phyloP scores from a whole-genome alignment of 1,140 invertebrate species.

The Scaptodrosophila lebanonensis region DNA sequence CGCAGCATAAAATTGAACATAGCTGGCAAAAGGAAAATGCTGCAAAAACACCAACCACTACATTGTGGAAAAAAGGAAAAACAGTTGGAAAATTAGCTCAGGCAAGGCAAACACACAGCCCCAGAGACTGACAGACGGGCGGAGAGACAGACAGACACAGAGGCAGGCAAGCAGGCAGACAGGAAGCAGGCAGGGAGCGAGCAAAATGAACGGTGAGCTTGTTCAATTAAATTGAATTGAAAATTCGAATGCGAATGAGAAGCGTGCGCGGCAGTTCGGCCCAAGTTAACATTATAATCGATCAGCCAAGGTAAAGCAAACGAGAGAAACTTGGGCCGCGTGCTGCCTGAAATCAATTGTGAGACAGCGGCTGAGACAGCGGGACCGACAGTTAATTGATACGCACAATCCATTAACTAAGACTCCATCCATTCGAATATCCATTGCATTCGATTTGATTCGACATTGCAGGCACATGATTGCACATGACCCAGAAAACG shows the following conservation, averaged over 20 bases:
- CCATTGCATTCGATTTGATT: constrained; percentile 53
- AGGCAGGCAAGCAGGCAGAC: too few species aligned
- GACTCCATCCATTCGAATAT: constrained; percentile 21
- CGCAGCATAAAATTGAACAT: constrained; percentile 68
- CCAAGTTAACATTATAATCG: constrained; percentile 71
- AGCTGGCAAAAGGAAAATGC: constrained; percentile 46
- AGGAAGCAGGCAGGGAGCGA: not conserved
- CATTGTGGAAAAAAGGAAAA: constrained; percentile 30
- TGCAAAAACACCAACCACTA: constrained; percentile 21
- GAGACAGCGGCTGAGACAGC: constrained; percentile 15
- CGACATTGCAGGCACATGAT: too few species aligned
- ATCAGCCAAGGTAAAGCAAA: constrained; percentile 64
- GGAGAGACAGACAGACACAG: constrained; percentile 22
- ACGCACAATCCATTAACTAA: constrained; percentile 45
- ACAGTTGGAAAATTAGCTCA: constrained; percentile 61
- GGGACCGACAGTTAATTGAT: constrained; percentile 61
- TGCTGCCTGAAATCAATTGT: constrained; percentile 60
- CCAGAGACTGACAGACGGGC: constrained; percentile 16
- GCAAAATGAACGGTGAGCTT: constrained; percentile 40
- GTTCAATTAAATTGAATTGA: constrained; percentile 70
- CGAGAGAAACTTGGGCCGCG: constrained; percentile 44
- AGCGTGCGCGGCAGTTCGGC: constrained; percentile 32
- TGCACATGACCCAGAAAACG: constrained; percentile 62
- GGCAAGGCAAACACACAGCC: constrained; percentile 54
- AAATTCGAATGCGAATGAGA: constrained; percentile 27